phyloP scores from a whole-genome alignment of 23 tunicate genomes.

The Oikopleura albicans region DNA sequence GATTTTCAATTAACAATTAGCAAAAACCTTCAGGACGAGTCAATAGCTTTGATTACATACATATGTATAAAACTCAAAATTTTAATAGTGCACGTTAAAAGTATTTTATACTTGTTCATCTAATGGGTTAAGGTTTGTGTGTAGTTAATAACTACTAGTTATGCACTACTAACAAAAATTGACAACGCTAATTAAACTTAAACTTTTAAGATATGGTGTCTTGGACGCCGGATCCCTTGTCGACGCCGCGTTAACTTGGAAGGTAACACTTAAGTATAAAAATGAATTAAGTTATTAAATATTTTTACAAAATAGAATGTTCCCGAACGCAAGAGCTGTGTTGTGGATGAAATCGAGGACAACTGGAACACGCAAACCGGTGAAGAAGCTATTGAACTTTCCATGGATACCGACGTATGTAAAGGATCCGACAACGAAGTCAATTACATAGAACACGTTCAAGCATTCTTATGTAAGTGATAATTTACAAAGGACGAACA shows the following conservation, averaged over 20 bases:
- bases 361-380: slow-evolving; percentile 26
- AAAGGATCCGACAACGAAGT: slow-evolving; percentile 39
- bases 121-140: too few species aligned
- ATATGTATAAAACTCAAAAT: too few species aligned
- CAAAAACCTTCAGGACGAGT: neutral
- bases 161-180: too few species aligned
- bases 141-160: too few species aligned
- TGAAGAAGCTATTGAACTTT: slow-evolving; percentile 33
- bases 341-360: slow-evolving; percentile 33
- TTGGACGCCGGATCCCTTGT: slow-evolving; percentile 8
- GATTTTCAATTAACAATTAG: neutral
- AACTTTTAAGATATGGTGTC: neutral
- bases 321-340: slow-evolving; percentile 53
- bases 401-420: slow-evolving; percentile 55
- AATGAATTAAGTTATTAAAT: too few species aligned
- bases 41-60: too few species aligned
- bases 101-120: too few species aligned
- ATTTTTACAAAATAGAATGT: slow-evolving; percentile 36
- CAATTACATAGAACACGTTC: slow-evolving; percentile 83
- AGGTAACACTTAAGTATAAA: too few species aligned
- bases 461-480: slow-evolving; percentile 26
- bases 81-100: too few species aligned
- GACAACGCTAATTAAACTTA: neutral
- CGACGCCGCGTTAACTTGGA: neutral
- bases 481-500: neutral